Evolutionary conservation across 2,113 vertebrate genomes (phyloP).

Genomic region (Pseudois nayaur): DNA sequence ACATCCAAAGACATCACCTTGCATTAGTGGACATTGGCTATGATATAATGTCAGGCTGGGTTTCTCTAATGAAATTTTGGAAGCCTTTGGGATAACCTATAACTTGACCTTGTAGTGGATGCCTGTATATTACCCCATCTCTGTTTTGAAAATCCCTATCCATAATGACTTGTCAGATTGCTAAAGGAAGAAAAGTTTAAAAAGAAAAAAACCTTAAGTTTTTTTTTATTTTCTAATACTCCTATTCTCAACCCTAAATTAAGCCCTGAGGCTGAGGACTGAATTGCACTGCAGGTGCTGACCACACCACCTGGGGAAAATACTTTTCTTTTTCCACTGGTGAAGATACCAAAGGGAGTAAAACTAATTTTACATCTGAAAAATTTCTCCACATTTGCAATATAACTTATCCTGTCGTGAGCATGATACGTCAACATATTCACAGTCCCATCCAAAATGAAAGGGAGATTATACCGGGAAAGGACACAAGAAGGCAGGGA

Average conservation of each 20-base stretch:
- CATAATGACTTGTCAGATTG: neutral
- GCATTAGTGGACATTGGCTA: constrained; percentile 67
- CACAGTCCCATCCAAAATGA: neutral
- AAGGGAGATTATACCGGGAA: neutral
- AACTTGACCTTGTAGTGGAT: constrained; percentile 10
- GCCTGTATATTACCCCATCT: neutral
- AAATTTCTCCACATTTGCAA: neutral
- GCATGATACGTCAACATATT: neutral
- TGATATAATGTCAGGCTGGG: constrained; percentile 64
- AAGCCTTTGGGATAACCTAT: constrained; percentile 42
- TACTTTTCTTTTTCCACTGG: neutral
- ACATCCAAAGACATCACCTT: constrained; percentile 59
- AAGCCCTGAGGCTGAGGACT: neutral
- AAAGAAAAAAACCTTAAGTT: neutral
- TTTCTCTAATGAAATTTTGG: constrained; percentile 65
- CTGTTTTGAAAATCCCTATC: neutral
- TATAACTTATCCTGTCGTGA: neutral
- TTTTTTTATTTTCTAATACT: neutral
- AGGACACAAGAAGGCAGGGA: neutral
- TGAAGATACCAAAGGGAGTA: neutral
- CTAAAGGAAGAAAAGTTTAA: neutral
- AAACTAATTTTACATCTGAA: neutral
- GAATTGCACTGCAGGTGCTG: accelerated
- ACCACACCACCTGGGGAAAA: neutral
- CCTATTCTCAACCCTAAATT: neutral